Base-by-base conservation (phyloP, 2,797 vertebrate genomes). In the Tragelaphus oryx region DNA sequence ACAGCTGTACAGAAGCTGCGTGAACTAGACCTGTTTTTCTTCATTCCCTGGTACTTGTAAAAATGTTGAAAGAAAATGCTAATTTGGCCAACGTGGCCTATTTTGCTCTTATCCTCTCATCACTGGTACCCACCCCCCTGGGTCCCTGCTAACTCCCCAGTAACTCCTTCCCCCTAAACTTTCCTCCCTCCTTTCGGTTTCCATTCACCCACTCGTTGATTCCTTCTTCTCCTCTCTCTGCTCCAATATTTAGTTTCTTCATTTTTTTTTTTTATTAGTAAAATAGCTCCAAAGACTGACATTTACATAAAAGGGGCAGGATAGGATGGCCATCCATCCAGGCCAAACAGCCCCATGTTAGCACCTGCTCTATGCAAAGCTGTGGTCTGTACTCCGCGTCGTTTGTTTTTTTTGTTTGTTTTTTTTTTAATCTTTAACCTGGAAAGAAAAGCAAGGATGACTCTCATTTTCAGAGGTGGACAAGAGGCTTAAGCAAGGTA, bases 11-110 rank as follows among this genome's bases (percentile, higher is more conserved):
- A 24, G 59, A 78, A 86, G 50, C 13, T 16, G 26, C 60, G 48
- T 33, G 48, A 50, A 79, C 30, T 13, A 17, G 13, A 71, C 80
- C 83, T 55, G 71, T 68, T 88, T 95, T 95, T 54, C 82, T 50
- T 91, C 91, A 95, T 75, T 79, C 54, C 33, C 87, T 18, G 1
- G 10, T 10, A 84, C 48, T 46, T 6, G 62, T 9, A 26, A 86
- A 89, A 89, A 89, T 50, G 33, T 46, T 55, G 75, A 94, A 83
- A 96, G 87, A 88, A 93, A 96, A 97, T 93, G 95, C 85, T 96
- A 88, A 95, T 96, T 30, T 57, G 78, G 87, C 44, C 68, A 89
- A 37, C 2, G 4, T n/a, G 89, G 50, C 65, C 95, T 78, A 78
- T 55, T 94, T 84, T 41, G n/a, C 57, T 52, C 50, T n/a, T 20